phyloP scores from a whole-genome alignment of 2,797 vertebrate species.

The Discoglossus pictus region DNA sequence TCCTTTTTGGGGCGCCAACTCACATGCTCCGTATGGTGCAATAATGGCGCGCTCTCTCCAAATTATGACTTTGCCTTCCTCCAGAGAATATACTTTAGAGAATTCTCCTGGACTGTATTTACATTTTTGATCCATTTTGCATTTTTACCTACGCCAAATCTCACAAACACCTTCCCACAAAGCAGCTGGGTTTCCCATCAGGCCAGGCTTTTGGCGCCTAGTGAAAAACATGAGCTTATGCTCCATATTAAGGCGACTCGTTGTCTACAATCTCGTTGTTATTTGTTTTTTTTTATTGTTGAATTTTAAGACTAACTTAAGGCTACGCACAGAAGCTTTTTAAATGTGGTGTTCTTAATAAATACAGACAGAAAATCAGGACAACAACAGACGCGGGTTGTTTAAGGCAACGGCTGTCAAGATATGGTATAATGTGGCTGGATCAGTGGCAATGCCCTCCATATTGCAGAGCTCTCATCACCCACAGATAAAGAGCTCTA shows the following conservation, averaged over 20 bases:
- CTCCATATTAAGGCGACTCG: slow-evolving; percentile 19
- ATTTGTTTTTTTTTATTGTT: slow-evolving; percentile 52
- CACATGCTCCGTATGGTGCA: too few relatives aligned
- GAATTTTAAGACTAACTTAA: slow-evolving; percentile 63
- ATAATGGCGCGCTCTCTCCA: too few relatives aligned
- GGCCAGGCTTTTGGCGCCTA: too few relatives aligned
- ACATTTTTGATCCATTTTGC: too few relatives aligned
- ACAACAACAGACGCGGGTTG: slow-evolving; percentile 64
- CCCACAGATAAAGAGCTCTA: slow-evolving; percentile 61
- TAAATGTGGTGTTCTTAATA: slow-evolving; percentile 65
- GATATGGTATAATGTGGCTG: slow-evolving; percentile 63
- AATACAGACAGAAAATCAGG: slow-evolving; percentile 66
- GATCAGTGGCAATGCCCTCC: slow-evolving; percentile 66
- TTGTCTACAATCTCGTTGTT: slow-evolving; percentile 36
- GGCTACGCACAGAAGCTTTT: slow-evolving; percentile 62
- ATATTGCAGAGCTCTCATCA: slow-evolving; percentile 62
- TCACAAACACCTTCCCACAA: too few relatives aligned
- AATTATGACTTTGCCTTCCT: too few relatives aligned
- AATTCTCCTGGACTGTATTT: too few relatives aligned
- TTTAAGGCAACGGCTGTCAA: slow-evolving; percentile 68
- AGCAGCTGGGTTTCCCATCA: too few relatives aligned
- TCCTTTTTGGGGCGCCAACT: too few relatives aligned
- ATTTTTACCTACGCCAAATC: too few relatives aligned
- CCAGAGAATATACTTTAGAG: too few relatives aligned
- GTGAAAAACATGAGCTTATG: too few relatives aligned